Evolutionary conservation across 2,888 invertebrate species (phyloP).

Genomic region (Chesias legatella): DNA sequence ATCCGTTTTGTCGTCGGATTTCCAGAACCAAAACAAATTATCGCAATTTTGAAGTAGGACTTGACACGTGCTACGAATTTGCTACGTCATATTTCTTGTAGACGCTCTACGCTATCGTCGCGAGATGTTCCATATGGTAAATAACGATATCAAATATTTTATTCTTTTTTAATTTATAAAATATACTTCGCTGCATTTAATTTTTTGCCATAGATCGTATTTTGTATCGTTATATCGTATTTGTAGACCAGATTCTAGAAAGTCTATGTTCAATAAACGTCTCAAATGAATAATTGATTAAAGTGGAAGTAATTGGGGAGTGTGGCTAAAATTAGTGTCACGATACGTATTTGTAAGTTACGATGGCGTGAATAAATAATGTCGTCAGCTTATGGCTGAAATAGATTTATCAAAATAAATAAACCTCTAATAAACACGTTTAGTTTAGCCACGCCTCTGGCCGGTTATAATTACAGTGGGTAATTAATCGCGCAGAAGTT

Average conservation of each 20-base stretch:
- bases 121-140: constrained; percentile 14
- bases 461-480: constrained; percentile 30
- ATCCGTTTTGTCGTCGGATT: too few species aligned
- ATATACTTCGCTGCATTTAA: too few species aligned
- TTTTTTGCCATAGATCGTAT: too few species aligned
- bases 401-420: constrained; percentile 31
- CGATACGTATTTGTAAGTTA: constrained; percentile 15
- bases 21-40: constrained; percentile 4
- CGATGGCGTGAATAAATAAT: constrained; percentile 21
- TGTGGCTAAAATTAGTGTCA: constrained; percentile 7
- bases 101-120: constrained; percentile 25
- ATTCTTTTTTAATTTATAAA: constrained; percentile 1
- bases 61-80: constrained; percentile 28
- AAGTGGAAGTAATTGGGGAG: neutral
- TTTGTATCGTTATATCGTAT: too few species aligned
- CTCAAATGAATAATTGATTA: too few species aligned
- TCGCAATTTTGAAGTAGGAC: constrained; percentile 16
- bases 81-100: constrained; percentile 26
- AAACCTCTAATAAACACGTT: constrained; percentile 32
- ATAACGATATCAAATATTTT: neutral
- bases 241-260: too few species aligned
- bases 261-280: too few species aligned
- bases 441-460: constrained; percentile 36
- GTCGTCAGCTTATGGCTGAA: constrained; percentile 18
- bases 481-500: constrained; percentile 21